Evolutionary conservation across 2,888 invertebrate species (phyloP).

Genomic region (Heliconius sara): DNA sequence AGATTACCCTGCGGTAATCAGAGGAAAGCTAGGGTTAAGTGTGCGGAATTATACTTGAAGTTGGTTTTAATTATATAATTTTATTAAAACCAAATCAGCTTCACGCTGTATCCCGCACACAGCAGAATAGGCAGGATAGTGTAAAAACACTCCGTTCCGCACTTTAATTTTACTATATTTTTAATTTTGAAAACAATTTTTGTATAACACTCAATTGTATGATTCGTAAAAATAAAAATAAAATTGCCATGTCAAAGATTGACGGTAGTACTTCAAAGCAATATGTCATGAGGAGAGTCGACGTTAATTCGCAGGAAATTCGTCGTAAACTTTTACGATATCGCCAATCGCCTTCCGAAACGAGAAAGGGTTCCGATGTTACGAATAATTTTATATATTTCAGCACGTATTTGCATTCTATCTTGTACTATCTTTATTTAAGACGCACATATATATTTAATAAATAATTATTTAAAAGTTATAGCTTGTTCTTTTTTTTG

Average conservation of each 20-base stretch:
- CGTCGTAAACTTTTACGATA: slow-evolving; percentile 82
- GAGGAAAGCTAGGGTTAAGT: too few relatives aligned
- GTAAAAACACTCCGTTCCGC: too few relatives aligned
- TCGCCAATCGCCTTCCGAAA: slow-evolving; percentile 72
- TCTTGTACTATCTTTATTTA: slow-evolving; percentile 18
- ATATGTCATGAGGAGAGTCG: slow-evolving; percentile 54
- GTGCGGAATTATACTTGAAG: too few relatives aligned
- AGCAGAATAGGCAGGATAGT: too few relatives aligned
- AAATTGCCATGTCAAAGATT: slow-evolving; percentile 22
- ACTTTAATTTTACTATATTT: too few relatives aligned
- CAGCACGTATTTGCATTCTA: slow-evolving; percentile 34
- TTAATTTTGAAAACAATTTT: too few relatives aligned
- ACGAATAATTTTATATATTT: slow-evolving; percentile 40
- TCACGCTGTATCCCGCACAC: too few relatives aligned
- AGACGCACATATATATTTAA: not conserved
- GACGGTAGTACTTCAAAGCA: slow-evolving; percentile 44
- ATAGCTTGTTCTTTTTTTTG: too few relatives aligned
- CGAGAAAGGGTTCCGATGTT: slow-evolving; percentile 66
- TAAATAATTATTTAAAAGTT: not conserved
- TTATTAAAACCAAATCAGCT: too few relatives aligned
- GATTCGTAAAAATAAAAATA: not conserved
- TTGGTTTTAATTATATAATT: too few relatives aligned
- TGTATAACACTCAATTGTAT: not conserved
- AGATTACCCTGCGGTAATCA: too few relatives aligned
- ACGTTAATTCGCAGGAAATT: slow-evolving; percentile 78